Evolutionary conservation across 2,113 vertebrate genomes (phyloP).

Genomic region (Stictonetta naevosa): DNA sequence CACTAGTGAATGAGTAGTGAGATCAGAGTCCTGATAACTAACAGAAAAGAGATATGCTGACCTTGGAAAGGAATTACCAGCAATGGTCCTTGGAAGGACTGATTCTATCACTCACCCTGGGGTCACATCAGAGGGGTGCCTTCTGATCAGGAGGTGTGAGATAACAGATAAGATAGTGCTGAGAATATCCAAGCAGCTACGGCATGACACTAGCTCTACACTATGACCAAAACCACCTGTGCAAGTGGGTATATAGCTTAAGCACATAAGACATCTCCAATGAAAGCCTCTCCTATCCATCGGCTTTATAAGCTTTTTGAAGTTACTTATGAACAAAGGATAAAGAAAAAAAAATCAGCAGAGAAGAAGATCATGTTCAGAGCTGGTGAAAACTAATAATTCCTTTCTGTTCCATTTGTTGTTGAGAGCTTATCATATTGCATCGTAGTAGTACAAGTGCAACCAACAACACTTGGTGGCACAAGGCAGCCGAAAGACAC

Average conservation of each 20-base stretch:
- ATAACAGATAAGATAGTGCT: not conserved
- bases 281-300: not conserved
- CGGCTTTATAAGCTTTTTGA: constrained; percentile 3
- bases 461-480: not conserved
- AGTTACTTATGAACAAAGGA: not conserved
- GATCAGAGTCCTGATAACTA: not conserved
- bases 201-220: not conserved
- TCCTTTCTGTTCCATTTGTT: not conserved
- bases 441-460: not conserved
- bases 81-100: not conserved
- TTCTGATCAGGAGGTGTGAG: not conserved
- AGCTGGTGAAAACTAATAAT: not conserved
- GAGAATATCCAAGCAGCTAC: not conserved
- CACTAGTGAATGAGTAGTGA: not conserved
- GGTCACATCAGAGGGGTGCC: not conserved
- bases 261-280: not conserved
- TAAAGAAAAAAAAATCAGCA: not conserved
- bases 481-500: not conserved
- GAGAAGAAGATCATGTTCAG: not conserved
- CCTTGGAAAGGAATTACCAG: not conserved
- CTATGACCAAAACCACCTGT: not conserved
- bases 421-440: not conserved
- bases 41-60: not conserved
- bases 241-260: not conserved
- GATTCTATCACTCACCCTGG: not conserved